phyloP scores from a whole-genome alignment of 2,113 vertebrate genomes.

The Thalassarche chlororhynchos region DNA sequence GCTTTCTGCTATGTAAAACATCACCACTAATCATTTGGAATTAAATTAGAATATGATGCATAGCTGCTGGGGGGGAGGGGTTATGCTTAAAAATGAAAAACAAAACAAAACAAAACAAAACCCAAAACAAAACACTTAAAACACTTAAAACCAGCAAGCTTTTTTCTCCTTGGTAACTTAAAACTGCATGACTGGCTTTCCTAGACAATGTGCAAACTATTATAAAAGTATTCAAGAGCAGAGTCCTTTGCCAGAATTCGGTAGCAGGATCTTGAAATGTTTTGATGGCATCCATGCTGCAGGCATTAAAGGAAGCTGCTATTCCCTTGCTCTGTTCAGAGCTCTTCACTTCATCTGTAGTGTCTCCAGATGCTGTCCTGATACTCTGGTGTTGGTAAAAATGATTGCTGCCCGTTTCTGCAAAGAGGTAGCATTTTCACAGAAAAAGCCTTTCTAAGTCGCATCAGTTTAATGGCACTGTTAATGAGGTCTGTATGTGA shows the following conservation, averaged over 20 bases:
- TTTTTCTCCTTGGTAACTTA: background rate
- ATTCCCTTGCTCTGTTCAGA: background rate
- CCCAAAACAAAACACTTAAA: background rate
- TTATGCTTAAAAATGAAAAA: background rate
- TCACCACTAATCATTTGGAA: background rate
- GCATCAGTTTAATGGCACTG: background rate
- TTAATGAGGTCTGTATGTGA: background rate
- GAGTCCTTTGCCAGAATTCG: conserved; percentile 21
- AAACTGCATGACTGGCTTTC: background rate
- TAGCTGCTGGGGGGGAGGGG: background rate
- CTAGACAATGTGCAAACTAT: conserved; percentile 59
- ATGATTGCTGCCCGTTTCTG: background rate
- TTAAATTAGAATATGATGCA: background rate
- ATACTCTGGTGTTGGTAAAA: background rate
- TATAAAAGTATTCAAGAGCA: conserved; percentile 43
- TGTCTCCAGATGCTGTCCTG: background rate
- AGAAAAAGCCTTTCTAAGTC: background rate
- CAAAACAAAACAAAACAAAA: background rate
- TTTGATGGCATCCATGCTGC: conserved; percentile 34
- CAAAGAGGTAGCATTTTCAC: background rate
- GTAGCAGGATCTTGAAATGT: conserved; percentile 45
- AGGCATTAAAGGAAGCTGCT: conserved; percentile 15
- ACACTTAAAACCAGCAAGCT: background rate
- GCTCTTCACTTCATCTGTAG: background rate
- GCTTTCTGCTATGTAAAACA: background rate